Evolutionary conservation across 2,888 invertebrate genomes (phyloP).

Genomic region (Acanthoscelides obtectus): DNA sequence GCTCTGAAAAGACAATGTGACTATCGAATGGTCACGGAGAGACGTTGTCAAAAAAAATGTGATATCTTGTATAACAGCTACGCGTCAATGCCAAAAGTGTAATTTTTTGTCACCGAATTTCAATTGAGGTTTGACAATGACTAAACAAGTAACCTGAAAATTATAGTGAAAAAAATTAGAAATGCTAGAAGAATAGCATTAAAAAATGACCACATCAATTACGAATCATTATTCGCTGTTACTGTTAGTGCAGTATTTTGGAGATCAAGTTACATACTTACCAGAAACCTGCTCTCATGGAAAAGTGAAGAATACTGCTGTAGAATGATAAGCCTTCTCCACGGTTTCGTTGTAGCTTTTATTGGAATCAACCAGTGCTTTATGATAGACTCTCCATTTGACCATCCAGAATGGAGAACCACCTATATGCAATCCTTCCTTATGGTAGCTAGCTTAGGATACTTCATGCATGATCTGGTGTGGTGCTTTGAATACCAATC

Average conservation of each 20-base stretch:
- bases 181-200: background rate
- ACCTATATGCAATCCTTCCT: conserved; percentile 39
- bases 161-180: background rate
- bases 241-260: conserved; percentile 27
- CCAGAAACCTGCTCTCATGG: conserved; percentile 17
- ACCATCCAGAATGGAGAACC: conserved; percentile 34
- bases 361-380: conserved; percentile 41
- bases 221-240: conserved; percentile 23
- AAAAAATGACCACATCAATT: conserved; percentile 23
- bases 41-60: too few relatives aligned
- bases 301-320: conserved; percentile 35
- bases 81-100: background rate
- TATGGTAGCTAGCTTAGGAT: conserved; percentile 57
- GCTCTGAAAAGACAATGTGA: too few relatives aligned
- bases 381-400: conserved; percentile 35
- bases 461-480: conserved; percentile 57
- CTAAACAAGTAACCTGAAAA: background rate
- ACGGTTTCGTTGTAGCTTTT: conserved; percentile 35
- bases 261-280: conserved; percentile 27
- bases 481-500: conserved; percentile 43
- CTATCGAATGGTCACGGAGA: too few relatives aligned
- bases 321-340: conserved; percentile 34
- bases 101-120: background rate
- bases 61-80: too few relatives aligned
- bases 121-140: background rate